Percentiles rank a stretch among this genome's conserved stretches.
phyloP scores from a whole-genome alignment of 2,888 invertebrate species.

The Eilema sororculum region DNA sequence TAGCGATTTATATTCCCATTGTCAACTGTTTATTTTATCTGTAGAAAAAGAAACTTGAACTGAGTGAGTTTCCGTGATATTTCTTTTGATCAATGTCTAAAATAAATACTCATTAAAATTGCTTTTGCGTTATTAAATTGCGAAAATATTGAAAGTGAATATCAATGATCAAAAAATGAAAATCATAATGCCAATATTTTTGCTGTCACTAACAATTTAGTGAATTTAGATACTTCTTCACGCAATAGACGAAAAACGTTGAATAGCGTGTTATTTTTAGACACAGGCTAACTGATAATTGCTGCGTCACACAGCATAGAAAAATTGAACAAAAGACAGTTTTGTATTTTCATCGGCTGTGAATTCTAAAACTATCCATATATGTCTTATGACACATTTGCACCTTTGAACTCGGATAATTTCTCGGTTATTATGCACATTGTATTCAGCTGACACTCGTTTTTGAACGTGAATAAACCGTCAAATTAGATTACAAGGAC shows the following conservation, averaged over 20 bases:
- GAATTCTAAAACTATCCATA: constrained; percentile 4
- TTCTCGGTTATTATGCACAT: constrained; percentile 9
- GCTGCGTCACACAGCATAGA: background rate
- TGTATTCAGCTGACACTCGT: background rate
- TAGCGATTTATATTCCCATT: constrained; percentile 36
- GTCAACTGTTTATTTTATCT: constrained; percentile 21
- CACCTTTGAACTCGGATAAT: constrained; percentile 8
- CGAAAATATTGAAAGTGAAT: background rate
- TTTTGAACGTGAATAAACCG: background rate
- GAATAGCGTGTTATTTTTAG: background rate
- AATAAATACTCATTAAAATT: too few species aligned
- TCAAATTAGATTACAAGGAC: constrained; percentile 8
- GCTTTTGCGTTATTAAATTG: background rate
- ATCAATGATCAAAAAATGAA: background rate
- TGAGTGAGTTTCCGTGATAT: background rate
- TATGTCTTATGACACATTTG: background rate
- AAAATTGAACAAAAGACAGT: constrained; percentile 6
- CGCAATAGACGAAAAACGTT: background rate
- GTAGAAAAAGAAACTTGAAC: background rate
- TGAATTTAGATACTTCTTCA: background rate
- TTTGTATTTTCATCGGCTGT: background rate
- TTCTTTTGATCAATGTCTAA: background rate
- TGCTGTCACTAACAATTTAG: background rate
- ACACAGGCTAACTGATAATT: background rate
- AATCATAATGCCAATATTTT: background rate